These are phyloP conservation scores for Melinaea marsaeus DNA, from an alignment of 2,888 invertebrate species.

Conservation along the genomic window DNA sequence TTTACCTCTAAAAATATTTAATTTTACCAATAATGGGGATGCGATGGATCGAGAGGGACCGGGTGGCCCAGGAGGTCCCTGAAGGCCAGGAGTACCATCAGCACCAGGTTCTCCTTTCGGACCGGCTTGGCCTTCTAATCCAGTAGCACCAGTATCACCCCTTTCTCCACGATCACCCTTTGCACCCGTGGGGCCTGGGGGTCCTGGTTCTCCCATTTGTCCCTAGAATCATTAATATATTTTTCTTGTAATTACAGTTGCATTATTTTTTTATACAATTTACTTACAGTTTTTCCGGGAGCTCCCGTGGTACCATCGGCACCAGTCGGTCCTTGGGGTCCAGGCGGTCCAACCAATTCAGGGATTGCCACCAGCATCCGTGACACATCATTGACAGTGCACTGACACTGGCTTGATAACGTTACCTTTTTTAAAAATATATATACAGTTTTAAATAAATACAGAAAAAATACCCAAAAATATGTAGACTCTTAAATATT, in stretches of 20 bases:
- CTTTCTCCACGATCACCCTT: constrained; percentile 85
- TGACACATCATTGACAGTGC: constrained; percentile 83
- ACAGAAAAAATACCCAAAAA: too few species aligned
- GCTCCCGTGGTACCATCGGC: constrained; percentile 88
- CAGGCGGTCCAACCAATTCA: constrained; percentile 82
- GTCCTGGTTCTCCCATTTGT: constrained; percentile 82
- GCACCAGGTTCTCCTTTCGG: constrained; percentile 87
- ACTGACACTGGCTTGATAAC: constrained; percentile 81
- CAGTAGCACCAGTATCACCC: constrained; percentile 78
- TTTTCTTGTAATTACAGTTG: background rate
- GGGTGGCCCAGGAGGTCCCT: constrained; percentile 83
- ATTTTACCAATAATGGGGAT: constrained; percentile 51
- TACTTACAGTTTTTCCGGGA: constrained; percentile 86
- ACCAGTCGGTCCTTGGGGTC: constrained; percentile 81
- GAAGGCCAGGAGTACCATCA: constrained; percentile 82
- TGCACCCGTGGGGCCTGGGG: constrained; percentile 79
- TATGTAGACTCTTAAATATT: too few species aligned
- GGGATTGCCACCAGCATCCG: constrained; percentile 80
- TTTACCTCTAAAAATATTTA: too few species aligned
- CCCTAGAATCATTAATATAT: constrained; percentile 60
- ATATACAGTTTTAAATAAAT: background rate
- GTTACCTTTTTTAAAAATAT: constrained; percentile 50
- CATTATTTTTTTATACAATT: background rate
- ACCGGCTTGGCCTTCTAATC: constrained; percentile 85
- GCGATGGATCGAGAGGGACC: constrained; percentile 71